Evolutionary conservation across 2,113 vertebrate species (phyloP), one percentile per base, ranked within the genome.

Genomic region (Harpagus bidentatus): DNA sequence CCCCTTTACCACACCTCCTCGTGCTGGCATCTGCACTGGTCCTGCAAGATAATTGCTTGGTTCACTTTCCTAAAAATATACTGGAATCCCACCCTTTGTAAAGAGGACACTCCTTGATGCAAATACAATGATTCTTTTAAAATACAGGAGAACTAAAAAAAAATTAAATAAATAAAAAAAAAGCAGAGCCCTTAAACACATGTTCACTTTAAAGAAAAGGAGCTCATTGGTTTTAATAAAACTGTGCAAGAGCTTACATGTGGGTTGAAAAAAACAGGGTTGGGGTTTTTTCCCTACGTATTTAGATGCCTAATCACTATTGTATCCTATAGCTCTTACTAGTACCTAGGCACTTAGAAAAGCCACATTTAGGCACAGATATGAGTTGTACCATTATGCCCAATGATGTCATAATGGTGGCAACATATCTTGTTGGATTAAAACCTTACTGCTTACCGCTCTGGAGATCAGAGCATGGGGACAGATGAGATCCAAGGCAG

Each of bases 1-100:
- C 76, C 74, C 22, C 70, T 92, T 84, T 48, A 97, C 90, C 95
- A 97, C 97, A 94, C 86, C 95, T 97, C 92, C 93, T 93, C n/a
- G 0, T 88, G 61, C 93, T 96, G 90, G 93, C 43, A 10, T 93
- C 86, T 66, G 1, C 40, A 58, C 67, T 28, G 29, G 50, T 70
- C 78, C 86, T 94, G 84, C 32, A 72, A 76, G 69, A 95, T 80
- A 86, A 94, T 82, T 88, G 58, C 50, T 58, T 31, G 47, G 55
- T 95, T 95, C 31, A 21, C 66, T 92, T 78, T 92, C 45, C 88
- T 96, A 78, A 86, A 94, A 77, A 94, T 92, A 78, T 7, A 52
- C n/a, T 65, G 47, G 76, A 91, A 95, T 84, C 16, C 29, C 45
- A 85, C 32, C 7, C 66, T 86, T 80, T 50, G 23, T 62, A 65